Evolutionary conservation across 2,113 vertebrate genomes (phyloP).

Genomic region (Notarius quadriscutis): DNA sequence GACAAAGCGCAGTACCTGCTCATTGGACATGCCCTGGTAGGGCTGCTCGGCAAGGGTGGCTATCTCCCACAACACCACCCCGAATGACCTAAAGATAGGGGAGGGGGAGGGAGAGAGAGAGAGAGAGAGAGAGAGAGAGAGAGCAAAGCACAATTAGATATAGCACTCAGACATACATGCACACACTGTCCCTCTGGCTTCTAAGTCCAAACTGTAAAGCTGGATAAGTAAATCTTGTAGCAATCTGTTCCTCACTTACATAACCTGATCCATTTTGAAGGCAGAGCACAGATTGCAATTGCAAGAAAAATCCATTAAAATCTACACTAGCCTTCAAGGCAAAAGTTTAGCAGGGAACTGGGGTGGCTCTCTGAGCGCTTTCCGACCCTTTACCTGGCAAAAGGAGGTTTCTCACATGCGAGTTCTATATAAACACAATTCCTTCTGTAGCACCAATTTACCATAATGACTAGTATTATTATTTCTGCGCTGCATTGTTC

Average conservation of each 20-base stretch:
- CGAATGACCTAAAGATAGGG: conserved; percentile 85
- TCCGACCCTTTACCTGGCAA: background rate
- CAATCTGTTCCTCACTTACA: conserved; percentile 29
- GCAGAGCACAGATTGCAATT: background rate
- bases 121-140: background rate
- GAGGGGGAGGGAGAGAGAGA: background rate
- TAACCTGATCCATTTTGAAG: conserved; percentile 30
- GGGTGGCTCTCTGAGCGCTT: background rate
- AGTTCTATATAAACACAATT: background rate
- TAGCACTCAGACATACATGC: conserved; percentile 9
- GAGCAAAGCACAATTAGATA: background rate
- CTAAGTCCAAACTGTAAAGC: background rate
- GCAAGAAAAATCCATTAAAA: conserved; percentile 3
- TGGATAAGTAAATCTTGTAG: conserved; percentile 33
- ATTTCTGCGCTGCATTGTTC: conserved; percentile 40
- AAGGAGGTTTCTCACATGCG: conserved; percentile 9
- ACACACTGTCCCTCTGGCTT: background rate
- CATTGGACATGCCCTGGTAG: conserved; percentile 98
- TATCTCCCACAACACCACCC: conserved; percentile 97
- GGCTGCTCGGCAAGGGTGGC: conserved; percentile 95
- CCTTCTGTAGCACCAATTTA: conserved; percentile 1
- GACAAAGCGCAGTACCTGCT: conserved; percentile 97
- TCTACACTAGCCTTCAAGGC: background rate
- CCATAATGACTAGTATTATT: conserved; percentile 26
- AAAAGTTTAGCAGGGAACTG: background rate